These are phyloP conservation scores for Dasysyrphus albostriatus DNA, from an alignment of 2,888 invertebrate species.

Conservation along the genomic window DNA sequence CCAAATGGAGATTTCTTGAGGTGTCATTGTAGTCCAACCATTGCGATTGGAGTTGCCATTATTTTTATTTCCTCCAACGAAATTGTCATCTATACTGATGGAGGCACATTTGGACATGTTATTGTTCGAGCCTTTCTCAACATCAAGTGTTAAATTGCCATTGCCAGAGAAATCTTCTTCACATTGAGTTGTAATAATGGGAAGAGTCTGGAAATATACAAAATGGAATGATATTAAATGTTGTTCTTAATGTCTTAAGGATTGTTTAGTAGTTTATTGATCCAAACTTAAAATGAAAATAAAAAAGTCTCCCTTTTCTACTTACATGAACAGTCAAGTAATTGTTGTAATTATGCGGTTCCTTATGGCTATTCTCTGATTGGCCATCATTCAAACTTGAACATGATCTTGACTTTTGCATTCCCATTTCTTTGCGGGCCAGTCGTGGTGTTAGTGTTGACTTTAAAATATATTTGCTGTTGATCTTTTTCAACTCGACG, in stretches of 20 bases:
- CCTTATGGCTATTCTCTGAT: slow-evolving; percentile 77
- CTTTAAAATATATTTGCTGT: slow-evolving; percentile 93
- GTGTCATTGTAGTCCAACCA: slow-evolving; percentile 92
- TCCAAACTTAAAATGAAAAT: no score
- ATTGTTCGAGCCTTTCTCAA: slow-evolving; percentile 71
- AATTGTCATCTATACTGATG: slow-evolving; percentile 77
- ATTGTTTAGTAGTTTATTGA: no score
- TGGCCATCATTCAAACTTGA: slow-evolving; percentile 87
- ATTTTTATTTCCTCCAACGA: slow-evolving; percentile 38
- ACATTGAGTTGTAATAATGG: slow-evolving; percentile 88
- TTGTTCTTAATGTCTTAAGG: no score
- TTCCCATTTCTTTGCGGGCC: slow-evolving; percentile 88
- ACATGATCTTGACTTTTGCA: slow-evolving; percentile 90
- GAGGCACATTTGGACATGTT: slow-evolving; percentile 72
- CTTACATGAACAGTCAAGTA: slow-evolving; percentile 91
- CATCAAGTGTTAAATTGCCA: slow-evolving; percentile 77
- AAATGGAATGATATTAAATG: not conserved
- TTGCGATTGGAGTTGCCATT: slow-evolving; percentile 83
- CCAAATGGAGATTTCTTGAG: slow-evolving; percentile 94
- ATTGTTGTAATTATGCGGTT: slow-evolving; percentile 87
- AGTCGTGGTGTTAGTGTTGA: slow-evolving; percentile 92
- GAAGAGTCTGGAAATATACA: slow-evolving; percentile 84
- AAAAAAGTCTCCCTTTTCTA: slow-evolving; percentile 30
- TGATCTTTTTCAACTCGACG: slow-evolving; percentile 84
- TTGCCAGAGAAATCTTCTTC: slow-evolving; percentile 84